These are phyloP conservation scores for Trachymyrmex cornetzi DNA, from an alignment of 1,140 invertebrate species.

Conservation along the genomic window DNA sequence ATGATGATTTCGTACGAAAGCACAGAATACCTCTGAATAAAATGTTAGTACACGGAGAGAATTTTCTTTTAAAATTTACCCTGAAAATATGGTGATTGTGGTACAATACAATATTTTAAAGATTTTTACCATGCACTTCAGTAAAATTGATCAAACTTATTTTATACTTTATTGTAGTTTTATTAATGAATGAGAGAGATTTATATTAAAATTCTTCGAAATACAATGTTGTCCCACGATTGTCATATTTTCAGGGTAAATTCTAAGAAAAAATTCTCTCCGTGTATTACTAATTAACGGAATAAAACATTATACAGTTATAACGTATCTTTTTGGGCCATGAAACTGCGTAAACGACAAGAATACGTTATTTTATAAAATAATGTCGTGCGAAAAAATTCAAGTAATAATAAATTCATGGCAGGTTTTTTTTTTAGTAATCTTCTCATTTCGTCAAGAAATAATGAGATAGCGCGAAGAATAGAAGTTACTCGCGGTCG, in stretches of 20 bases:
- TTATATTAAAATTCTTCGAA: too few species aligned
- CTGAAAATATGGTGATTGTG: too few species aligned
- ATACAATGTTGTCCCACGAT: too few species aligned
- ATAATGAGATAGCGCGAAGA: neutral
- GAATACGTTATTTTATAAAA: neutral
- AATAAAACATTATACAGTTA: neutral
- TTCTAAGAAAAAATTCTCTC: too few species aligned
- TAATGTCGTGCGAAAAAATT: neutral
- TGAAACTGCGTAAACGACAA: neutral
- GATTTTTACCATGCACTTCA: too few species aligned
- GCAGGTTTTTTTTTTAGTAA: neutral
- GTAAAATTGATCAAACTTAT: too few species aligned
- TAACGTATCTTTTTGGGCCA: neutral
- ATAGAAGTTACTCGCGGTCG: constrained; percentile 43
- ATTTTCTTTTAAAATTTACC: too few species aligned
- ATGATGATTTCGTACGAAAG: neutral
- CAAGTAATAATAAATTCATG: neutral
- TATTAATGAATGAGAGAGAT: too few species aligned
- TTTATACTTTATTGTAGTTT: too few species aligned
- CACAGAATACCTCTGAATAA: neutral
- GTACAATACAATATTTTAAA: too few species aligned
- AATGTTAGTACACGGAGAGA: too few species aligned
- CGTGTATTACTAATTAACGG: constrained; percentile 16
- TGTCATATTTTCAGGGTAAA: too few species aligned
- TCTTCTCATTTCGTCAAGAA: neutral